Evolutionary conservation across 35 echinoderm and acorn worm genomes (phyloP), one percentile per base, ranked within the genome.

Genomic region (Chiridota heheva): DNA sequence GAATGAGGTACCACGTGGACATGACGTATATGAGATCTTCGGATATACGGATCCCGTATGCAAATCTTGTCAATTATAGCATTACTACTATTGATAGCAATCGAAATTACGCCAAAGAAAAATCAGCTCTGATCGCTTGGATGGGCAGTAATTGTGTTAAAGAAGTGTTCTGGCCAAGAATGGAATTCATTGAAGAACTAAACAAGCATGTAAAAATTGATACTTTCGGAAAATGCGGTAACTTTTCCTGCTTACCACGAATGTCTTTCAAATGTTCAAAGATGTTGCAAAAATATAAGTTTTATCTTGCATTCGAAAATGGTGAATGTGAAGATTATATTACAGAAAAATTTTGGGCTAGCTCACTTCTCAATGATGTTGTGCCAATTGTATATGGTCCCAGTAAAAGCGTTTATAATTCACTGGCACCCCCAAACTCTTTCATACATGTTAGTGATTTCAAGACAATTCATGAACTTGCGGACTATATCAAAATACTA

Each of bases 401-500:
- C 2, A 77, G 49, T 18, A 87, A 87, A 66, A 59, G 35, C 3
- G 89, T 86, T 70, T 92, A 77, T 59, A 25, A 64, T 33, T 82
- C 71, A 55, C 58, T 87, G 43, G 89, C 89, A 34, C 89, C 89
- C 8, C 64, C 75, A 43, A 86, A 92, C 57, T 92, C 89, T 0
- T 92, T 80, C 46, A 95, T 95, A 28, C 86, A 95, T 59, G 61
- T 89, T 40, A 81, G 91, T 32, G 91, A 95, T 60, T 89, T 89
- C 73, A 32, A 85, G 20, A 73, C n/a, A 12, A 36, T 70, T 27
- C 25, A 78, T 25, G 86, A 89, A 65, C 86, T 95, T 7, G 86
- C 86, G 17, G 2, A 24, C 2, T 95, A 95, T 67, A 72, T 95
- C 18, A 37, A 53, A 10, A 44, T 68, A n/a, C 60, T 89, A 20